Evolutionary conservation across 2,888 invertebrate species (phyloP).

Genomic region (Mactromeris polynyma): DNA sequence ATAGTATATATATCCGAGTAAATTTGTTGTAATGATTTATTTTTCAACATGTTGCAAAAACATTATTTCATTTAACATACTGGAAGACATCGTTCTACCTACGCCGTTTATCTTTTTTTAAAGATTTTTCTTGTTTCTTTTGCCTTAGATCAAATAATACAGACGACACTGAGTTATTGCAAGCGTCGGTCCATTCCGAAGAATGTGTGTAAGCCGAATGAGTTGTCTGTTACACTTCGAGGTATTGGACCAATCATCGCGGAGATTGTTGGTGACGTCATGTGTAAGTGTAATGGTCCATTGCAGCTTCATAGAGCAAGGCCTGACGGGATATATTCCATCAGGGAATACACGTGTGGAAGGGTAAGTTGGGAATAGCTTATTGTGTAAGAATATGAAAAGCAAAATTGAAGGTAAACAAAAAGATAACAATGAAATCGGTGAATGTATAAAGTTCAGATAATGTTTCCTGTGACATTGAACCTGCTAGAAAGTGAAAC

Average conservation of each 20-base stretch:
- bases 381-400: not conserved
- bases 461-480: no score
- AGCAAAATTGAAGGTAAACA: not conserved
- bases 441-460: no score
- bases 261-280: constrained; percentile 52
- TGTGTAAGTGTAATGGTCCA: constrained; percentile 51
- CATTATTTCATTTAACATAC: no score
- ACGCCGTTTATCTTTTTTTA: no score
- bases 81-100: no score
- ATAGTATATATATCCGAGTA: no score
- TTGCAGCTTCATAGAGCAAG: constrained; percentile 39
- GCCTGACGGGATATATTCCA: constrained; percentile 52
- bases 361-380: constrained; percentile 29
- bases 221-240: constrained; percentile 51
- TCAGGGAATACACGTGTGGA: constrained; percentile 55
- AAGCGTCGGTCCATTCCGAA: constrained; percentile 25
- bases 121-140: no score
- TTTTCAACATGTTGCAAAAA: no score
- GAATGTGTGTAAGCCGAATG: constrained; percentile 43
- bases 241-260: constrained; percentile 55
- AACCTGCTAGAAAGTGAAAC: no score
- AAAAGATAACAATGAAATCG: no score
- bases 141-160: constrained; percentile 50
- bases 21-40: no score
- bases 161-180: constrained; percentile 54